Percentiles rank a stretch among this genome's conserved stretches.
Evolutionary conservation across 35 echinoderm and acorn worm species (phyloP).

Genomic region (Apostichopus japonicus): DNA sequence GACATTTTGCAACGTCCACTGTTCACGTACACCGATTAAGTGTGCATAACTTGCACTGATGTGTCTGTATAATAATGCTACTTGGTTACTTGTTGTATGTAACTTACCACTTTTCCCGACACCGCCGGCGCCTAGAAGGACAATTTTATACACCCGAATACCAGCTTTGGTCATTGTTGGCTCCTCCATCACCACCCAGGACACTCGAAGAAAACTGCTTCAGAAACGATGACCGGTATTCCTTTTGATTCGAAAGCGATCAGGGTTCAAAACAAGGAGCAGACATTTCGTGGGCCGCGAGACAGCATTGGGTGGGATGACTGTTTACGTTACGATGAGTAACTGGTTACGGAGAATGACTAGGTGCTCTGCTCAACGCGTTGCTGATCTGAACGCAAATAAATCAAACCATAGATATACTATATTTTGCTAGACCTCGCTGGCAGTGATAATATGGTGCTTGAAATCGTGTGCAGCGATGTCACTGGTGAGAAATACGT

Average conservation of each 20-base stretch:
- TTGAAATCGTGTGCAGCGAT: too few species aligned
- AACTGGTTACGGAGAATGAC: slow-evolving; percentile 11
- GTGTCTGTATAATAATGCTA: background rate
- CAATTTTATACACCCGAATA: slow-evolving; percentile 98
- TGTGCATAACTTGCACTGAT: background rate
- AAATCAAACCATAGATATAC: background rate
- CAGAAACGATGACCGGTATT: background rate
- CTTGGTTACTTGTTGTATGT: too few species aligned
- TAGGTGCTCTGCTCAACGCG: background rate
- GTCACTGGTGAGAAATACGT: too few species aligned
- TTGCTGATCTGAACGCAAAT: background rate
- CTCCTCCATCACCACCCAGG: slow-evolving; percentile 52
- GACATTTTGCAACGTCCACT: too few species aligned
- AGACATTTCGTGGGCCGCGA: background rate
- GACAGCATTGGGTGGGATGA: background rate
- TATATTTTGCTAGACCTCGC: too few species aligned
- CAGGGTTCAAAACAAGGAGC: background rate
- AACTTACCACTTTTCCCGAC: slow-evolving; percentile 98
- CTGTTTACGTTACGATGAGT: background rate
- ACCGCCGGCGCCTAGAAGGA: slow-evolving; percentile 89
- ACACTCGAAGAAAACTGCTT: background rate
- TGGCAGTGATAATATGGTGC: too few species aligned
- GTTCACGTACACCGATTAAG: background rate
- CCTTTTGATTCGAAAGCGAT: background rate
- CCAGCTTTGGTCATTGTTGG: slow-evolving; percentile 82